Conservation (phyloP, 2,113 vertebrate species). For the Dinomys branickii region DNA sequence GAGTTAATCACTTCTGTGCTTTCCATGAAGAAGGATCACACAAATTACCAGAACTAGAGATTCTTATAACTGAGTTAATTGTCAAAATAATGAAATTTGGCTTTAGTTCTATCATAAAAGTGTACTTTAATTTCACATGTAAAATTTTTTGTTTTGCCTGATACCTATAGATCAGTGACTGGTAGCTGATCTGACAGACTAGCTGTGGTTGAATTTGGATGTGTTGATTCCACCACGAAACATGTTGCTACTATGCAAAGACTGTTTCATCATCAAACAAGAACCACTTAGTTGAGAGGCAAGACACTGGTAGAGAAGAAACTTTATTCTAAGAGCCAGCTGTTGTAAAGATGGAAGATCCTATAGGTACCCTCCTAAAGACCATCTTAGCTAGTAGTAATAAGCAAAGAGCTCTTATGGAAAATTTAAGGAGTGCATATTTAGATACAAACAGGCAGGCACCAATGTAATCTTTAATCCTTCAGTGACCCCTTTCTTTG, state of each 20-base stretch:
- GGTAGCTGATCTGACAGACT: not conserved
- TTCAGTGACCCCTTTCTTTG: not conserved
- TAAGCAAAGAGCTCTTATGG: not conserved
- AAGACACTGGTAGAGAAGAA: not conserved
- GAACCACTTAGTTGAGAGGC: not conserved
- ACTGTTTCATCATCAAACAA: fast-evolving
- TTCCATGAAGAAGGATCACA: not conserved
- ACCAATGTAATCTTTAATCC: not conserved
- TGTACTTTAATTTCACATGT: not conserved
- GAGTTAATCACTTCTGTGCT: not conserved
- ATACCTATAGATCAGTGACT: not conserved
- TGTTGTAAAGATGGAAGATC: not conserved
- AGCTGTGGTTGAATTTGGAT: not conserved
- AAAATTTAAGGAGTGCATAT: not conserved
- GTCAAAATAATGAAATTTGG: not conserved
- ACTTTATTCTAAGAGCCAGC: not conserved
- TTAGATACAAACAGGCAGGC: not conserved
- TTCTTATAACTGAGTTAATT: not conserved
- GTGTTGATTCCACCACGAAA: not conserved
- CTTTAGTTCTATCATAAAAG: not conserved
- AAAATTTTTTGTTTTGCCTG: not conserved
- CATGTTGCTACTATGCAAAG: not conserved
- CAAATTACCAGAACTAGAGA: not conserved
- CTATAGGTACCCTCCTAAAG: not conserved
- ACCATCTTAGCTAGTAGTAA: not conserved